phyloP scores from a whole-genome alignment of 2,113 vertebrate species.

The Colistium nudipinnis region DNA sequence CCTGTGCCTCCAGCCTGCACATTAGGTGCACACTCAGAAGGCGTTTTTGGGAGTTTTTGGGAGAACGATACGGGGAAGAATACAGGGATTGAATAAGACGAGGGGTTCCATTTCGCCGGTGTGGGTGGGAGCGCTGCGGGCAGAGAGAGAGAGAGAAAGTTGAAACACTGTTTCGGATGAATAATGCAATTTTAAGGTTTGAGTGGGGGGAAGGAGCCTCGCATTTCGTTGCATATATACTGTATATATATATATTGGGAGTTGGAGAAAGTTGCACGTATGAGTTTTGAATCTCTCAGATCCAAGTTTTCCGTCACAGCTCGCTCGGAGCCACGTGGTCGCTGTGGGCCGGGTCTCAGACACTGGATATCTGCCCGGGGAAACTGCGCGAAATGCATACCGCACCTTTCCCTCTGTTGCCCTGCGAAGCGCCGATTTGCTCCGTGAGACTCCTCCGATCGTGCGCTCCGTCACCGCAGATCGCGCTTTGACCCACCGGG shows the following conservation, averaged over 20 bases:
- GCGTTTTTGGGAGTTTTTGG: too few relatives aligned
- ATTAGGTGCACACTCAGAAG: conserved; percentile 1
- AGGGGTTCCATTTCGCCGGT: conserved; percentile 51
- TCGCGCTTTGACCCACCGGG: conserved; percentile 64
- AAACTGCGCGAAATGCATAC: conserved; percentile 44
- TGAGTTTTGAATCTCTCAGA: conserved; percentile 69
- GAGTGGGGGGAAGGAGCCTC: conserved; percentile 58
- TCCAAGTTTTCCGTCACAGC: conserved; percentile 59
- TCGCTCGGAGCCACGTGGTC: conserved; percentile 39
- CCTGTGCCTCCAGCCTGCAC: conserved; percentile 22
- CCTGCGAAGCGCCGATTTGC: conserved; percentile 46
- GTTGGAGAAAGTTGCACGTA: conserved; percentile 56
- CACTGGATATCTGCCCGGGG: conserved; percentile 48
- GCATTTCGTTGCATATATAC: conserved; percentile 63
- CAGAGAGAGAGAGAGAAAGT: conserved; percentile 55
- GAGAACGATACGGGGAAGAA: conserved; percentile 42
- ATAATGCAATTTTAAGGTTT: conserved; percentile 74
- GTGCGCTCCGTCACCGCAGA: conserved; percentile 71
- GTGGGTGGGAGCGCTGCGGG: conserved; percentile 59
- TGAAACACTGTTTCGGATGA: conserved; percentile 74
- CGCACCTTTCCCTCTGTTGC: conserved; percentile 44
- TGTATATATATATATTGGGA: too few relatives aligned
- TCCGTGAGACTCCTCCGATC: conserved; percentile 62
- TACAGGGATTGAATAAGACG: conserved; percentile 62
- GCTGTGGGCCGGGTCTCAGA: conserved; percentile 34